phyloP scores from a whole-genome alignment of 2,888 invertebrate species.

The Nomada ruficornis region DNA sequence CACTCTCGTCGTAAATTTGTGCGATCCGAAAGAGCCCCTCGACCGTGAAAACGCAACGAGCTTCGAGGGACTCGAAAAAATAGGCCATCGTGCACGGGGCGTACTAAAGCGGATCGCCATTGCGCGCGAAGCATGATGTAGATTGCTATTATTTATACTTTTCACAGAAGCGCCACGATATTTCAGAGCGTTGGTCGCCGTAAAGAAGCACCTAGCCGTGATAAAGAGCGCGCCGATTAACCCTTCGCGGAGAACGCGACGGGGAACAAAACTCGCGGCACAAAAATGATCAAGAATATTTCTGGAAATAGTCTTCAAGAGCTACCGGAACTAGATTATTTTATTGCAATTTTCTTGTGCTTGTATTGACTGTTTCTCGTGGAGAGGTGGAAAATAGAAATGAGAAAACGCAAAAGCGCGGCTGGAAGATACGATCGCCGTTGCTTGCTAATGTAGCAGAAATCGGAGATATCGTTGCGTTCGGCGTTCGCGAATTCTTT shows the following conservation, averaged over 20 bases:
- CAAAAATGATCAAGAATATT: no score
- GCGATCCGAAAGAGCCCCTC: constrained; percentile 21
- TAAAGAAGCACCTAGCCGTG: not conserved
- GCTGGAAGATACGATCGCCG: constrained; percentile 27
- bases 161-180: not conserved
- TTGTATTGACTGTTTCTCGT: no score
- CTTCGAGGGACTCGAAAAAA: not conserved
- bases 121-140: not conserved
- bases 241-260: not conserved
- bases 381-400: not conserved
- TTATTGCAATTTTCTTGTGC: no score
- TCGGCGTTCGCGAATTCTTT: not conserved
- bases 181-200: constrained; percentile 8
- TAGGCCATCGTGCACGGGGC: not conserved
- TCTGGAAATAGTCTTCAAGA: no score
- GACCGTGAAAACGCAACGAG: constrained; percentile 30
- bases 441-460: constrained; percentile 41
- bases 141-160: constrained; percentile 6
- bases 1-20: constrained; percentile 28
- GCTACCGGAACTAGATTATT: no score
- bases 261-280: no score
- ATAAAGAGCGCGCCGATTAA: constrained; percentile 5
- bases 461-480: constrained; percentile 18
- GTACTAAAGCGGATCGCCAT: constrained; percentile 1
- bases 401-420: not conserved